Conservation (phyloP, 2,113 vertebrate genomes). For the Caranx ignobilis region DNA sequence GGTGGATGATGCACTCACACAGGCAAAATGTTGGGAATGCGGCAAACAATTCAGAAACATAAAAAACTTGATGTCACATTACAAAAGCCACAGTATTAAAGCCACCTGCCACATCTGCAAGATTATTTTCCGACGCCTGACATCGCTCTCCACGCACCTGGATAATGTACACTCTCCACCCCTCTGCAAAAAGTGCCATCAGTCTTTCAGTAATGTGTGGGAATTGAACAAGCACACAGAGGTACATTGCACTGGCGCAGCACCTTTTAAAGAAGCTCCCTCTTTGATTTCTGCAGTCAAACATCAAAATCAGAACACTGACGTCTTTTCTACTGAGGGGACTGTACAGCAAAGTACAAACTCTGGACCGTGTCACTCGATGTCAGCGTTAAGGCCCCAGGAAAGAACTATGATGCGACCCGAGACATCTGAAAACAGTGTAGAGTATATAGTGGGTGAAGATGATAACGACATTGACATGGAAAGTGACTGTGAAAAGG, state of each 20-base stretch:
- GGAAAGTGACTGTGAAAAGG: slow-evolving; percentile 8
- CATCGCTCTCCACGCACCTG: slow-evolving; percentile 65
- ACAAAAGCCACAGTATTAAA: slow-evolving; percentile 54
- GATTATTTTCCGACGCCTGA: slow-evolving; percentile 57
- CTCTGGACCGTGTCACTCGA: fast-evolving
- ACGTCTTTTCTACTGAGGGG: neutral
- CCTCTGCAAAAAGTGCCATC: slow-evolving; percentile 49
- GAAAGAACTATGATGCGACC: slow-evolving; percentile 20
- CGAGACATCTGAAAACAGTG: slow-evolving; percentile 14
- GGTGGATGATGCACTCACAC: neutral
- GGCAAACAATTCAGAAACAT: slow-evolving; percentile 60
- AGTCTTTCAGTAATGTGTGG: slow-evolving; percentile 58
- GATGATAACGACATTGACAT: slow-evolving; percentile 9
- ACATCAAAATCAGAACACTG: neutral
- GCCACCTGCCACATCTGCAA: slow-evolving; percentile 72
- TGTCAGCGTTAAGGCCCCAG: neutral
- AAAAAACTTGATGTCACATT: slow-evolving; percentile 56
- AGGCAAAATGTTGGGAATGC: slow-evolving; percentile 72
- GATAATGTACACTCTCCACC: slow-evolving; percentile 65
- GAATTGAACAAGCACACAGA: slow-evolving; percentile 74
- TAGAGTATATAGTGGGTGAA: slow-evolving; percentile 46
- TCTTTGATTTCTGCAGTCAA: neutral
- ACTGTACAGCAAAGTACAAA: neutral
- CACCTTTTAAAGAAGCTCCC: neutral
- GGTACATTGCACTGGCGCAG: neutral